Evolutionary conservation across 1,140 invertebrate species (phyloP).

Genomic region (Paraescarpia echinospica): DNA sequence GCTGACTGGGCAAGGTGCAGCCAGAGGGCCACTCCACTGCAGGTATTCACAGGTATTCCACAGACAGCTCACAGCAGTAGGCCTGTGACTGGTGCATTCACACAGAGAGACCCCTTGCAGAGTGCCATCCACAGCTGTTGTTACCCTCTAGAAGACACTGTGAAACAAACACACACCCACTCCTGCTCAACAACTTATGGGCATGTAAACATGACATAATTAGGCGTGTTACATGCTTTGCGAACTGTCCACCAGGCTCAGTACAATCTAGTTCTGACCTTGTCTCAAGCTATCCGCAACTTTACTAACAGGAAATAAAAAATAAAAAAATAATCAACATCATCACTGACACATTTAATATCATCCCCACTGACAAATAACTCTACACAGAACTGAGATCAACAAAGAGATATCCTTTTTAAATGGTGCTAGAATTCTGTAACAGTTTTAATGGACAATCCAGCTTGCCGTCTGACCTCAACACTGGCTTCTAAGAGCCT

Average conservation of each 20-base stretch:
- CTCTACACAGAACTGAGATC: no score
- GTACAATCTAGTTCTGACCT: not conserved
- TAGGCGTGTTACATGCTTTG: no score
- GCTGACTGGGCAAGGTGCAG: not conserved
- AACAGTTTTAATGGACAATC: no score
- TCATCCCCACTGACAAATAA: no score
- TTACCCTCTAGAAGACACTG: not conserved
- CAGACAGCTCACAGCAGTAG: not conserved
- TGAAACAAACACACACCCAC: not conserved
- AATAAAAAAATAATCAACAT: no score
- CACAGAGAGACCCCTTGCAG: not conserved
- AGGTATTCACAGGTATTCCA: not conserved
- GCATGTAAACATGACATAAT: not conserved
- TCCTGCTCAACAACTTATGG: not conserved
- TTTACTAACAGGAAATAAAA: no score
- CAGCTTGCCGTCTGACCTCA: no score
- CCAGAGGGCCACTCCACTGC: not conserved
- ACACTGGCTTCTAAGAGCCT: no score
- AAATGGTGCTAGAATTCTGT: no score
- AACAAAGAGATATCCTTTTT: no score
- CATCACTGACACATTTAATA: no score
- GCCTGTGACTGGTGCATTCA: not conserved
- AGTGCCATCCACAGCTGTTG: not conserved
- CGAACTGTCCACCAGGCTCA: not conserved
- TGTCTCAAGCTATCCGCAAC: no score